Base-by-base conservation (phyloP, 1,140 invertebrate species). In the Drosophila ananassae region DNA sequence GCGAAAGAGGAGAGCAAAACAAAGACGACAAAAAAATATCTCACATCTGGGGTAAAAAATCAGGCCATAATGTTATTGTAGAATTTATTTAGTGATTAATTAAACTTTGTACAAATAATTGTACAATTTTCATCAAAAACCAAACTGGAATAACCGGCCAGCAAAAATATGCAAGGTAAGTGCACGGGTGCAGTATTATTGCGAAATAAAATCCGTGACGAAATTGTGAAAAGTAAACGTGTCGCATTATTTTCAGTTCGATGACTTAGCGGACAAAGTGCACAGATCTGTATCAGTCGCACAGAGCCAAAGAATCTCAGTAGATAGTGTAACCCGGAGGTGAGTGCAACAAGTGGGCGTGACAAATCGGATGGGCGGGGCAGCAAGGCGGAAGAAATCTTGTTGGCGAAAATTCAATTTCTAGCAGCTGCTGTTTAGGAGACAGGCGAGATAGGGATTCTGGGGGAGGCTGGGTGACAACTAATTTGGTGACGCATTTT, bases 281-380 rank as follows among this genome's bases (percentile, higher is more conserved):
- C 71, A 73, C 8, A 12, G 47, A 53, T 59, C 24, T 25, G 24
- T 12, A 28, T n/a, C 8, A 53, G 25, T 25, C 51, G 48, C 41
- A 48, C 9, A 12, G 28, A 48, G 22, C 22, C 53, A 48, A 22
- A 8, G 30, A 62, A 53, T 67, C 59, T 39, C 34, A 39, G 6
- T 58, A 21, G 8, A 8, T 41, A 10, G 1, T 13, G 12, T 46
- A 34, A 28, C 12, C 32, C 7, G 63, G 47, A 56, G 51, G 68
- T 58, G 52, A 78, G 74, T 68, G 28, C 74, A 74, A 82, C 68
- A 77, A 59, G 79, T 82, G 59, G 28, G 52, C 21, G 50, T 53
- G 28, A 22, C n/a, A 30, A 61, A 25, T 61, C 12, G 13, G 13
- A 37, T 32, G 13, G 13, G 7, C 22, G 64, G 64, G 5, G 32